phyloP scores from a whole-genome alignment of 2,797 vertebrate species.

The Podarcis lilfordi region DNA sequence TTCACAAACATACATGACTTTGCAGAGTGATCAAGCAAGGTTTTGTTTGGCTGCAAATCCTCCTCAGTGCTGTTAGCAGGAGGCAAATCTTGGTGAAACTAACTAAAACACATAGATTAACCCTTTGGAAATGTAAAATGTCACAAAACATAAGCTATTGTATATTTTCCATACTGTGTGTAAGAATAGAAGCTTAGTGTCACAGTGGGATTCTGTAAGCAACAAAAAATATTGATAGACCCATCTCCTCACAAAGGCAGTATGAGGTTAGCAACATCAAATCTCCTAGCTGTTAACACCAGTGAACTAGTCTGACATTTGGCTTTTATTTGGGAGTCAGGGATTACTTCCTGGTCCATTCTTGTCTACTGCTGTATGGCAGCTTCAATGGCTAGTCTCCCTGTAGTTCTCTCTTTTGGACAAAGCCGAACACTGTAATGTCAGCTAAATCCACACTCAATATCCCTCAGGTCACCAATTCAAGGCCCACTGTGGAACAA shows the following conservation, averaged over 20 bases:
- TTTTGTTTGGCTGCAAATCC: neutral
- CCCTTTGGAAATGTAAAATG: neutral
- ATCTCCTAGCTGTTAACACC: neutral
- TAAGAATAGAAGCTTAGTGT: too few species aligned
- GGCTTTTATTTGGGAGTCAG: neutral
- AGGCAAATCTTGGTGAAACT: neutral
- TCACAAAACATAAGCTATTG: neutral
- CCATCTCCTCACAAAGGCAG: neutral
- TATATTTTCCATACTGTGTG: too few species aligned
- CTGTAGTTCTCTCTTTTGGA: neutral
- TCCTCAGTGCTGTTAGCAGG: neutral
- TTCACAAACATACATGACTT: neutral
- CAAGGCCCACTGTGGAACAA: neutral
- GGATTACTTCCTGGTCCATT: neutral
- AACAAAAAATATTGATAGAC: neutral
- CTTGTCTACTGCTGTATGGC: too few species aligned
- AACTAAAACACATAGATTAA: neutral
- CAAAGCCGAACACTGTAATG: neutral
- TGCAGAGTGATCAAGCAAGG: neutral
- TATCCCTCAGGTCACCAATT: neutral
- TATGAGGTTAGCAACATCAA: neutral
- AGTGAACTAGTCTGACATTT: too few species aligned
- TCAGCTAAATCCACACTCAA: neutral
- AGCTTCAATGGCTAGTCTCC: neutral
- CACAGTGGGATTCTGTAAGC: neutral